A percentile compares a stretch with the other conserved stretches of the same genome.
Conservation (phyloP, 2,888 invertebrate genomes). For the Crioceris asparagi region DNA sequence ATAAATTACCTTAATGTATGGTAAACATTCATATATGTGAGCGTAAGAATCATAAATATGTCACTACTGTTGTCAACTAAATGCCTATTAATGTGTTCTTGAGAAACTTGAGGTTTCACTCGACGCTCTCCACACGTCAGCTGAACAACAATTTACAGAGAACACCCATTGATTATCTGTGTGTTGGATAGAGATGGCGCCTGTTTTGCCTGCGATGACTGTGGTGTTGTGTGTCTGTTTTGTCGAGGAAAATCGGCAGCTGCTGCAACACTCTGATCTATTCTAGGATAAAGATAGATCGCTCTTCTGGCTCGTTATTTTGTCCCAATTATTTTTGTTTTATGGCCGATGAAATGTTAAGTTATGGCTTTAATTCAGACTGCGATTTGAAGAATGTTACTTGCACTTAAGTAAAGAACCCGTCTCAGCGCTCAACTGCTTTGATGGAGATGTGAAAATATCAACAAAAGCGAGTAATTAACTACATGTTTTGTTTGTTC, state of each 20-base stretch:
- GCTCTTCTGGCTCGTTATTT: constrained; percentile 30
- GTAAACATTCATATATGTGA: constrained; percentile 41
- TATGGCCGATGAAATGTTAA: constrained; percentile 33
- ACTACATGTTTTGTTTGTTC: too few species aligned
- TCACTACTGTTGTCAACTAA: constrained; percentile 40
- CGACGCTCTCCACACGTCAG: too few species aligned
- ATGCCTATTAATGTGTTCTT: constrained; percentile 41
- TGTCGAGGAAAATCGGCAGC: constrained; percentile 30
- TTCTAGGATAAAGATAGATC: constrained; percentile 34
- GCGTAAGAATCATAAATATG: constrained; percentile 40
- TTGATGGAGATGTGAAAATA: too few species aligned
- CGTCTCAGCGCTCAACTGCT: too few species aligned
- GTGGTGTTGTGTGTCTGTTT: too few species aligned
- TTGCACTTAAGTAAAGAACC: too few species aligned
- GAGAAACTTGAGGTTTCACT: constrained; percentile 37
- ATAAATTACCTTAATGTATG: constrained; percentile 42
- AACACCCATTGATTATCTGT: too few species aligned
- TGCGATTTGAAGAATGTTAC: background rate
- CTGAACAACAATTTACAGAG: too few species aligned
- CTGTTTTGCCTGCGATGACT: too few species aligned
- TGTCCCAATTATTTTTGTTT: constrained; percentile 37
- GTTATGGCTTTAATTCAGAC: constrained; percentile 26
- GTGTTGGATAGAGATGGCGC: too few species aligned
- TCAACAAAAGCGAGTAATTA: too few species aligned
- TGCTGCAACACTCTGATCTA: constrained; percentile 30